These are phyloP conservation scores for Montipora foliosa DNA, from an alignment of 64 coral and sea anemone genomes.

Conservation along the genomic window DNA sequence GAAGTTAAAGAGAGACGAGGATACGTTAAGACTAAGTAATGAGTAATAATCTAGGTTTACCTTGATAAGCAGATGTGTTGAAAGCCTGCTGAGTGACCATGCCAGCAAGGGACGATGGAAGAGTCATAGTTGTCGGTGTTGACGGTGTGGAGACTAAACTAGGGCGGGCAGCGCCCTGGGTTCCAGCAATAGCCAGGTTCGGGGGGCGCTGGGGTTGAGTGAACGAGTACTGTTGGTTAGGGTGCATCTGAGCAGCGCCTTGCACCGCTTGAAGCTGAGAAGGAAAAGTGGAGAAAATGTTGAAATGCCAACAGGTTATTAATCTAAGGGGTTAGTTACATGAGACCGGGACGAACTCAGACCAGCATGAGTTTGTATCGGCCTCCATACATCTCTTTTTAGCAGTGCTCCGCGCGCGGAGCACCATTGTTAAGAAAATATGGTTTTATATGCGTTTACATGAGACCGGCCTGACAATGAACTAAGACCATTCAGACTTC, in stretches of 20 bases:
- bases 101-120: constrained; percentile 47
- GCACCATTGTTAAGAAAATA: no score
- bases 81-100: constrained; percentile 29
- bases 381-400: no score
- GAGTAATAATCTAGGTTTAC: neutral
- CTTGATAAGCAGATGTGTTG: constrained; percentile 20
- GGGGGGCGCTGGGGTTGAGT: constrained; percentile 77
- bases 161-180: constrained; percentile 67
- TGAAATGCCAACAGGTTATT: neutral
- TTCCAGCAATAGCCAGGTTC: constrained; percentile 65
- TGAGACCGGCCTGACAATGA: no score
- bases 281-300: neutral
- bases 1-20: neutral
- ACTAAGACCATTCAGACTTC: no score
- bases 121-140: constrained; percentile 72
- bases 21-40: neutral
- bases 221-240: constrained; percentile 75
- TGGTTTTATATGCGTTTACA: no score
- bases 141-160: constrained; percentile 78
- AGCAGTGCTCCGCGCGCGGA: no score
- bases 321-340: no score
- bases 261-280: constrained; percentile 72
- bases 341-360: no score
- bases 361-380: no score
- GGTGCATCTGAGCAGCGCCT: constrained; percentile 54